These are phyloP conservation scores for Bolinopsis microptera DNA, from an alignment of 37 sponge, comb jelly and placozoan genomes.

Conservation along the genomic window DNA sequence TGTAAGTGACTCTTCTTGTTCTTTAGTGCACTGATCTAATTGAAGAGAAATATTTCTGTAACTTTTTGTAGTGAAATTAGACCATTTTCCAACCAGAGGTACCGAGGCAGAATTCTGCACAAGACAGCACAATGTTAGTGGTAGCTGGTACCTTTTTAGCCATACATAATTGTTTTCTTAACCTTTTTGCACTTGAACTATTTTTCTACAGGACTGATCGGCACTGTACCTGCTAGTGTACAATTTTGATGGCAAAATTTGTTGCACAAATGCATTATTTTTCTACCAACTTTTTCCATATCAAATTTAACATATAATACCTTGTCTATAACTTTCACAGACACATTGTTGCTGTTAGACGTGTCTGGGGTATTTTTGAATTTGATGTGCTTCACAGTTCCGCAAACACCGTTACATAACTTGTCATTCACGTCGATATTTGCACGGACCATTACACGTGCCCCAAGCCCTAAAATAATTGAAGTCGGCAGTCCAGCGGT, in stretches of 20 bases:
- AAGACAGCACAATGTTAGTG: neutral
- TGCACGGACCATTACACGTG: neutral
- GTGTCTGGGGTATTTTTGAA: neutral
- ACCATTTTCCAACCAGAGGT: no score
- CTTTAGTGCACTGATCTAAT: no score
- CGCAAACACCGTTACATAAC: neutral
- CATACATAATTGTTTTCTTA: neutral
- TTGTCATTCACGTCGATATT: neutral
- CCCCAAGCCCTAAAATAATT: neutral
- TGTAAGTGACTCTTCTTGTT: no score
- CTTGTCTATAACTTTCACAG: neutral
- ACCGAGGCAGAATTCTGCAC: no score
- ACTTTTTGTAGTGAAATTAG: no score
- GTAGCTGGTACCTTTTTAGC: neutral
- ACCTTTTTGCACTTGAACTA: neutral
- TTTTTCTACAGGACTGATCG: constrained; percentile 22
- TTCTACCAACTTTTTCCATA: neutral
- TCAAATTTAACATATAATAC: neutral
- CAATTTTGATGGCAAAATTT: neutral
- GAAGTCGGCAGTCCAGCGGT: neutral
- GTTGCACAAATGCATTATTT: neutral
- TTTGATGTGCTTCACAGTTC: neutral
- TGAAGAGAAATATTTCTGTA: no score
- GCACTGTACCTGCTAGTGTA: neutral
- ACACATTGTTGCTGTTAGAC: neutral